Conservation (phyloP, 92 coral and sea anemone species). For the Zoanthus solanderi region DNA sequence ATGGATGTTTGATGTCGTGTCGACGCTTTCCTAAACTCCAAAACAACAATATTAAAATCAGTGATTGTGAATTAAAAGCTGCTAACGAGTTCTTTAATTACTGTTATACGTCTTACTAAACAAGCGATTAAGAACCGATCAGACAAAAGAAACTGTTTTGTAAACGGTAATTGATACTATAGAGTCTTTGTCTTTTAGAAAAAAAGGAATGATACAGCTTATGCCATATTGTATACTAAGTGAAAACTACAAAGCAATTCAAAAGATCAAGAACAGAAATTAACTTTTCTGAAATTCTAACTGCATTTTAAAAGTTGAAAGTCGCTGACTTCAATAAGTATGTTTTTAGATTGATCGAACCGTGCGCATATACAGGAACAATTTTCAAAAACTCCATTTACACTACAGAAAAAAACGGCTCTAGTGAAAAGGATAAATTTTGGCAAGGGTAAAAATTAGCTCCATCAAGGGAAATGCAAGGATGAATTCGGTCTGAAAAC, state of each 20-base stretch:
- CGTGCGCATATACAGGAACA: not conserved
- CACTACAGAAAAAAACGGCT: not conserved
- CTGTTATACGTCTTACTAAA: not conserved
- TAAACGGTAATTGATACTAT: slow-evolving; percentile 15
- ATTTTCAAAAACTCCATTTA: not conserved
- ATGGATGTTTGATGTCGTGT: slow-evolving; percentile 58
- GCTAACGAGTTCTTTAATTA: slow-evolving; percentile 32
- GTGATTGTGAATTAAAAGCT: slow-evolving; percentile 16
- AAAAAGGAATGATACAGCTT: not conserved
- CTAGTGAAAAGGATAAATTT: no score
- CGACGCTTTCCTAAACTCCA: slow-evolving; percentile 70
- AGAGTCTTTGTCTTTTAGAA: not conserved
- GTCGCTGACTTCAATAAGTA: not conserved
- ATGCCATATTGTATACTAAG: not conserved
- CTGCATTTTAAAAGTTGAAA: not conserved
- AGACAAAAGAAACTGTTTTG: not conserved
- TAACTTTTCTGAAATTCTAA: not conserved
- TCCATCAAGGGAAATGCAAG: no score
- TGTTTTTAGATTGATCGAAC: not conserved
- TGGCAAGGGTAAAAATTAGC: no score
- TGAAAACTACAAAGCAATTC: not conserved
- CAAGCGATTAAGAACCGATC: slow-evolving; percentile 14
- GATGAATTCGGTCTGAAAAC: no score
- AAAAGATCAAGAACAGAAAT: not conserved
- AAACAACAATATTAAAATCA: slow-evolving; percentile 60